Conservation (phyloP, 2,113 vertebrate genomes). For the Girardinichthys multiradiatus region DNA sequence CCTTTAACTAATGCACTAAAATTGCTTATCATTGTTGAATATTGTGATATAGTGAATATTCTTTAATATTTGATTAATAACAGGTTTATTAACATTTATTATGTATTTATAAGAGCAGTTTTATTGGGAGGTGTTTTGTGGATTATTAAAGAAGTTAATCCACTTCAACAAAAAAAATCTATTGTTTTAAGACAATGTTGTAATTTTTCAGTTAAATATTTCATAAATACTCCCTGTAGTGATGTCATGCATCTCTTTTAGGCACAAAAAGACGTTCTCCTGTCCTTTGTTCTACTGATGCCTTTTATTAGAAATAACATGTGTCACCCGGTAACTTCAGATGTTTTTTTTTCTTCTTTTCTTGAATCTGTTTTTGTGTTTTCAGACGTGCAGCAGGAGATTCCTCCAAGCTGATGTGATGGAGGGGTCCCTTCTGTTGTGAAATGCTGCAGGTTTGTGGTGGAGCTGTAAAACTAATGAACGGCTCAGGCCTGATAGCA, state of each 20-base stretch:
- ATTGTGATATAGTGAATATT: too few species aligned
- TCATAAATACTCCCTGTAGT: too few species aligned
- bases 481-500: conserved; percentile 11
- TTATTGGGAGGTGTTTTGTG: too few species aligned
- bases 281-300: neutral
- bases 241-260: neutral
- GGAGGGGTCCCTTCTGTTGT: conserved; percentile 31
- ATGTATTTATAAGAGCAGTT: too few species aligned
- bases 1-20: neutral
- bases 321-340: neutral
- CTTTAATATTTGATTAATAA: neutral
- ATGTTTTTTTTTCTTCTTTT: neutral
- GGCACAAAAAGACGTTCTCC: neutral
- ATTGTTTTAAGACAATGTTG: neutral
- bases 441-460: conserved; percentile 40
- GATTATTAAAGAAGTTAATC: neutral
- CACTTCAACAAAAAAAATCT: too few species aligned
- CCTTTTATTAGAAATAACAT: neutral
- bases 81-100: neutral
- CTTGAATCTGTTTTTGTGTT: conserved; percentile 10
- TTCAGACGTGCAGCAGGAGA: conserved; percentile 31
- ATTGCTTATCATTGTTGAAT: neutral
- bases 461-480: conserved; percentile 34
- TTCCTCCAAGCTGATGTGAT: conserved; percentile 25
- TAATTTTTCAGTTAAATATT: too few species aligned